Base-by-base conservation (phyloP, 2,113 vertebrate species). In the Halichoerus grypus region DNA sequence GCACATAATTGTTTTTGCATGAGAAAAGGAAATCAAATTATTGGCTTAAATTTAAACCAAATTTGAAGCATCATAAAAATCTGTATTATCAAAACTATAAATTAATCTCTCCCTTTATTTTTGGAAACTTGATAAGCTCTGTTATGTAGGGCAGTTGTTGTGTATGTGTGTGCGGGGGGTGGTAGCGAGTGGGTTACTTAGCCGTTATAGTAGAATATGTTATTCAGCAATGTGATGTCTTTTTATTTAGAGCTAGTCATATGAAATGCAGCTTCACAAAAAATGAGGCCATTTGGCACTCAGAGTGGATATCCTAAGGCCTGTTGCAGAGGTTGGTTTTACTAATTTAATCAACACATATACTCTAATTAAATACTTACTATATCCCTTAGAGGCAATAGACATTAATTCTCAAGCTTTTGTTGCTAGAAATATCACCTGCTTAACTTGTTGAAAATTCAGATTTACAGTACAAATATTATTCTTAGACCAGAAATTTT, bases 41-140 rank as follows among this genome's bases (percentile, higher is more conserved):
- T 93, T 81, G 24, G 19, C 24, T 97, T 87, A 69, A 15, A 76
- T 90, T 92, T 96, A 21, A 94, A 97, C 61, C 3, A 67, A 51
- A 90, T 33, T 86, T 92, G 28, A 95, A 24, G 19, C 13, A 69
- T 67, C 49, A 88, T 76, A 51, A 90, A 91, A 90, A 74, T 31
- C 74, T 1, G 22, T 26, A 55, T 53, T 69, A 84, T 90, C 26
- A 82, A 69, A 76, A 22, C 16, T 74, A n/a, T 49, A 83, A 83
- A 72, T 53, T 83, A 81, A 86, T 28, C 19, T n/a, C 11, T 72
- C 7, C 46, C 8, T 96, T 71, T 81, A 51, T 57, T 89, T 96
- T 49, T 72, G 33, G 59, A 91, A 74, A 83, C 7, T 77, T 82
- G 36, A 74, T 53, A n/a, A 92, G 57, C 3, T 77, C 36, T 49